Conservation (phyloP, 1,140 invertebrate species). For the Bicyclus anynana region DNA sequence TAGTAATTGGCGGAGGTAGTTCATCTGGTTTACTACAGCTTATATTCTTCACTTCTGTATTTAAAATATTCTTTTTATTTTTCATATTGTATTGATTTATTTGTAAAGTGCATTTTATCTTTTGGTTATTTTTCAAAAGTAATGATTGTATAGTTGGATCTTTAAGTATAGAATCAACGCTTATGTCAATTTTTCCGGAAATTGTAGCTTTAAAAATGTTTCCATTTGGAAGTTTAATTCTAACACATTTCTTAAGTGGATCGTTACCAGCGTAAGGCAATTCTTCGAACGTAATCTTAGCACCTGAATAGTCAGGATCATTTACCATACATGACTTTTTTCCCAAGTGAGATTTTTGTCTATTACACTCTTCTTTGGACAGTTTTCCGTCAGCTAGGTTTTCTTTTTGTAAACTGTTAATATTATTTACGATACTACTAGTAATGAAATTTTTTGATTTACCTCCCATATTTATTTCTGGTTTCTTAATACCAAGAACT, state of each 20-base stretch:
- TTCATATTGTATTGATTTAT: slow-evolving; percentile 41
- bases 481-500: too few species aligned
- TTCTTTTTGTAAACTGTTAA: too few species aligned
- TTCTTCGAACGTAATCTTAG: slow-evolving; percentile 33
- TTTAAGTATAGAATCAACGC: slow-evolving; percentile 46
- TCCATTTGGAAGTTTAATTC: slow-evolving; percentile 51
- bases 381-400: too few species aligned
- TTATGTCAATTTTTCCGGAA: slow-evolving; percentile 40
- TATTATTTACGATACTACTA: too few species aligned
- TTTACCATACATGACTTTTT: neutral
- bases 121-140: slow-evolving; percentile 35
- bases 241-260: slow-evolving; percentile 38
- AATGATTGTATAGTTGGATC: slow-evolving; percentile 41
- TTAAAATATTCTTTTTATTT: slow-evolving; percentile 15
- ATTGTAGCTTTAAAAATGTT: slow-evolving; percentile 53
- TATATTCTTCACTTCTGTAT: slow-evolving; percentile 12
- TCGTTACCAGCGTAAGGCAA: slow-evolving; percentile 24
- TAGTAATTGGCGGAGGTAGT: too few species aligned
- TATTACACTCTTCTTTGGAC: too few species aligned
- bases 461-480: too few species aligned
- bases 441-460: too few species aligned
- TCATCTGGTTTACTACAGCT: slow-evolving; percentile 12
- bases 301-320: slow-evolving; percentile 1
- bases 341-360: too few species aligned
- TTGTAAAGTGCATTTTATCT: slow-evolving; percentile 49